These are phyloP conservation scores for Contarinia nasturtii DNA, from an alignment of 1,140 invertebrate species.

Conservation along the genomic window DNA sequence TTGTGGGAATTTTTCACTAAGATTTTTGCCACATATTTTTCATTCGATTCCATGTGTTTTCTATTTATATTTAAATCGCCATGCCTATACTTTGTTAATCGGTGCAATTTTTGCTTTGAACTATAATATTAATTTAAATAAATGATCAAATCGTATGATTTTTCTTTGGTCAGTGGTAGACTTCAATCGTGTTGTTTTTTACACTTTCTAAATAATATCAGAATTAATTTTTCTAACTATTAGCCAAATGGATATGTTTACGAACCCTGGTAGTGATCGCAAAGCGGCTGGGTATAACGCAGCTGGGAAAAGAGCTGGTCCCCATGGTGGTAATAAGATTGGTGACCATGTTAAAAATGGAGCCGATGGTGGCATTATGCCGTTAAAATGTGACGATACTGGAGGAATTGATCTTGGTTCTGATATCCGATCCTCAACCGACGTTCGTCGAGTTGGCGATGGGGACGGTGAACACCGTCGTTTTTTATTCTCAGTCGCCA, in stretches of 20 bases:
- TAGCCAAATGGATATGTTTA: not conserved
- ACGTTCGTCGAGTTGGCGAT: not conserved
- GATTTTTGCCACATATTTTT: too few species aligned
- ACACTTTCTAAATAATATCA: too few species aligned
- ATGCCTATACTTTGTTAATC: too few species aligned
- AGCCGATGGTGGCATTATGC: slow-evolving; percentile 18
- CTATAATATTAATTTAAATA: too few species aligned
- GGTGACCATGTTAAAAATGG: slow-evolving; percentile 33
- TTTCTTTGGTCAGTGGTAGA: too few species aligned
- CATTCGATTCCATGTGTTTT: too few species aligned
- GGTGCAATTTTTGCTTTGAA: too few species aligned
- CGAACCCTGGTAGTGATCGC: slow-evolving; percentile 9
- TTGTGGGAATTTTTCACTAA: too few species aligned
- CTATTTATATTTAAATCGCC: too few species aligned
- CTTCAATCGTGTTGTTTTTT: too few species aligned
- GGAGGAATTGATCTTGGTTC: not conserved
- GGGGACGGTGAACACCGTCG: not conserved
- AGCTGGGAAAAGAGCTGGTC: slow-evolving; percentile 29
- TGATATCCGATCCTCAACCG: not conserved
- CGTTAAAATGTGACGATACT: not conserved
- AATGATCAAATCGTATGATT: too few species aligned
- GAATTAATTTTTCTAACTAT: too few species aligned
- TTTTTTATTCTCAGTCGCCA: not conserved
- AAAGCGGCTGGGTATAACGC: slow-evolving; percentile 33
- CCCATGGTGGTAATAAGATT: slow-evolving; percentile 32